Evolutionary conservation across 2,113 vertebrate genomes (phyloP).

Genomic region (Atrichornis clamosus): DNA sequence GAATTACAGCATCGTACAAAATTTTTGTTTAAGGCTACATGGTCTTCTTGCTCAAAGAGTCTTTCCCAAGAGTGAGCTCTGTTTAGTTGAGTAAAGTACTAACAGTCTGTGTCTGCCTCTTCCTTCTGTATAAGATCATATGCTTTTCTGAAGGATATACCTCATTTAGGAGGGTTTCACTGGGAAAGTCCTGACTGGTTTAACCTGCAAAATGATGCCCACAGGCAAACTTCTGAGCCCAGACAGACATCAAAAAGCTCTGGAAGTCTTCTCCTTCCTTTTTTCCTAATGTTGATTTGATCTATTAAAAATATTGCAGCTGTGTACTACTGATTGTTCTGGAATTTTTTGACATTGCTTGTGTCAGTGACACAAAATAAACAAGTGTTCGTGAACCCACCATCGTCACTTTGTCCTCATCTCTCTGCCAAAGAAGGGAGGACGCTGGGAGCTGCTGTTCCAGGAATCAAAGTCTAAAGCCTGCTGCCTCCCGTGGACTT

Average conservation of each 20-base stretch:
- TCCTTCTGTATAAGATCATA: not conserved
- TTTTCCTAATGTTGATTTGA: not conserved
- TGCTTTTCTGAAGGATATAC: not conserved
- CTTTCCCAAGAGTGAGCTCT: not conserved
- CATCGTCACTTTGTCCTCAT: rapidly evolving
- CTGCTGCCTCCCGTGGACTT: not conserved
- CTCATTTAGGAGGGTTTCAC: not conserved
- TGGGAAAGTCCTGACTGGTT: not conserved
- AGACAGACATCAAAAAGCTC: not conserved
- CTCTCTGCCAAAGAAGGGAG: not conserved
- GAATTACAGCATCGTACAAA: not conserved
- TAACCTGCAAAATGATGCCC: not conserved
- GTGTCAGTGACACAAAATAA: not conserved
- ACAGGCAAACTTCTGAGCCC: not conserved
- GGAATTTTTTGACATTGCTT: not conserved
- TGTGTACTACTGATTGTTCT: not conserved
- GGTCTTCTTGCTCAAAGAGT: not conserved
- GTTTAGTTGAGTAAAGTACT: not conserved
- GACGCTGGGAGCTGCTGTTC: not conserved
- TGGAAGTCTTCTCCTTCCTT: not conserved
- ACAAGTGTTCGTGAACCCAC: not conserved
- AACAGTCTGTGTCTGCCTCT: rapidly evolving
- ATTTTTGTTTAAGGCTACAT: not conserved
- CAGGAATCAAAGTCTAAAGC: not conserved
- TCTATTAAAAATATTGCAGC: not conserved